Evolutionary conservation across 2,113 vertebrate genomes (phyloP).

Genomic region (Zosterops borbonicus): DNA sequence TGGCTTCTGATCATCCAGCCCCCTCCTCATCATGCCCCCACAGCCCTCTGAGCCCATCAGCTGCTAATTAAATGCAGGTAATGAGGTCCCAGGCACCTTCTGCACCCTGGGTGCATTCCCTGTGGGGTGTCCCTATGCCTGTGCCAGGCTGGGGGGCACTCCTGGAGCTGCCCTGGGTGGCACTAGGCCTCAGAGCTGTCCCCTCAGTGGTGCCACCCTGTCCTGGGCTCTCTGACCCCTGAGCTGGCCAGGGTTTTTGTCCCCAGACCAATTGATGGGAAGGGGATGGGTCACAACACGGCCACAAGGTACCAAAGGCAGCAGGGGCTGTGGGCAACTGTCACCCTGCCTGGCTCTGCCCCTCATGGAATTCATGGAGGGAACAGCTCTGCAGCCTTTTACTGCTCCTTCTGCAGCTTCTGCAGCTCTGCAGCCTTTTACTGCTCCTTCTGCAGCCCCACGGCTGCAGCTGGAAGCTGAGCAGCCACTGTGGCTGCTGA

Average conservation of each 20-base stretch:
- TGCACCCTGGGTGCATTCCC: neutral
- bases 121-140: neutral
- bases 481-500: neutral
- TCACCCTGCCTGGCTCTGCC: neutral
- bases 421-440: neutral
- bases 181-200: neutral
- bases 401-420: neutral
- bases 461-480: neutral
- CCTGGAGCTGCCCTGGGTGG: neutral
- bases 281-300: fast-evolving
- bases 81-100: neutral
- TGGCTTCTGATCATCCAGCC: neutral
- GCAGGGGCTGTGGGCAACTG: neutral
- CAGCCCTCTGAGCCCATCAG: neutral
- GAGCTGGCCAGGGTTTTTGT: neutral
- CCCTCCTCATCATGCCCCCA: neutral
- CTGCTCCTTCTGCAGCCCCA: neutral
- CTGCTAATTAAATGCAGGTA: neutral
- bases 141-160: no score
- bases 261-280: fast-evolving
- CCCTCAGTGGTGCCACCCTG: no score
- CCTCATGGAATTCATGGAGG: fast-evolving
- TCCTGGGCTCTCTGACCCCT: fast-evolving
- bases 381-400: neutral
- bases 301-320: neutral